Evolutionary conservation across 2,113 vertebrate genomes (phyloP), one percentile per base, ranked within the genome.

Genomic region (Anser cygnoides): DNA sequence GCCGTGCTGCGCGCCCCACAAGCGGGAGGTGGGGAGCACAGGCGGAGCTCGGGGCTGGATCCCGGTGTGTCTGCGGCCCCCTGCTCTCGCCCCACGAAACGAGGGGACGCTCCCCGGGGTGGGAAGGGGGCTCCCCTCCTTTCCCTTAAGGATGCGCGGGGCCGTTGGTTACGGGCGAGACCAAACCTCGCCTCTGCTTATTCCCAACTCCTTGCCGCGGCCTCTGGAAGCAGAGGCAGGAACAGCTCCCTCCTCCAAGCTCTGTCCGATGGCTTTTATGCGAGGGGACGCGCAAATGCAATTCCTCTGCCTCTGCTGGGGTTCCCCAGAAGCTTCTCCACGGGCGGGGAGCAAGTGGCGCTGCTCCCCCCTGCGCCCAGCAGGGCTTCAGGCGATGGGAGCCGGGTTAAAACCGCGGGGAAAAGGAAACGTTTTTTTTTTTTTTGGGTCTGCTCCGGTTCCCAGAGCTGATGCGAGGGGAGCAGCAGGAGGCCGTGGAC

Each of bases 1-100:
- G 10, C 13, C 2, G 7, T 1, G 15, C 49, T 11, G n/a, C 26
- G 8, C 26, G 2, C 43, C 11, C 8, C 9, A 4, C 9, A 21
- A 14, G 29, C 11, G 35, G 6, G 20, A 26, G 39, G n/a, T 49
- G 57, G 57, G 57, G 31, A 16, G 10, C 7, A 13, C 2, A 29
- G 49, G 50, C 11, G 50, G 50, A 25, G 49, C 46, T 33, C 39
- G n/a, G 14, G 22, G 29, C 57, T 35, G 57, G 35, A 6, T 7
- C 7, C 41, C 3, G 22, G 23, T 70, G 25, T 25, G 54, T 8
- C 35, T 49, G 39, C 13, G 22, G 44, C 0, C 20, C 1, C 26
- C 39, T 54, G 58, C 12, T 10, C 37, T 39, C 37, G 4, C 37
- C 37, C 37, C 37, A 39, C 10, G 37, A 39, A 39, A 39, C 37